phyloP scores from a whole-genome alignment of 2,888 invertebrate species.

The Drosophila emarginata region DNA sequence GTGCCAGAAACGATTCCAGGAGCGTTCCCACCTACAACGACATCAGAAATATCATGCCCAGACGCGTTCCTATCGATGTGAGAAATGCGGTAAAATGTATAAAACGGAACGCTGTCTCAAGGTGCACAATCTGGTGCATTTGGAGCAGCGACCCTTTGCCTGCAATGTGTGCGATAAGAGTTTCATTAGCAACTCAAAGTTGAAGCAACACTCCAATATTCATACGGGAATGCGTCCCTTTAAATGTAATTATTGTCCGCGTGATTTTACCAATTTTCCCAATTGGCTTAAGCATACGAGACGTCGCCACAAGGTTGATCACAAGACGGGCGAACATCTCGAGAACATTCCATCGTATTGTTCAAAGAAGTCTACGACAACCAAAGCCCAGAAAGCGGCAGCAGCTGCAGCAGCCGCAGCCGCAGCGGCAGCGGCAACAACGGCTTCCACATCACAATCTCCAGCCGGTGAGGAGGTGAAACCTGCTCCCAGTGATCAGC shows the following conservation, averaged over 20 bases:
- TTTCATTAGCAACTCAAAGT: slow-evolving; percentile 85
- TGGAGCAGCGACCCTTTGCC: slow-evolving; percentile 84
- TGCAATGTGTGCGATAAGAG: slow-evolving; percentile 84
- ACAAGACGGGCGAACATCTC: slow-evolving; percentile 82
- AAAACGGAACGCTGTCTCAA: slow-evolving; percentile 85
- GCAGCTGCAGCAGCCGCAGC: slow-evolving; percentile 63
- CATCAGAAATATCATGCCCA: slow-evolving; percentile 82
- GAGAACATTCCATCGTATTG: slow-evolving; percentile 82
- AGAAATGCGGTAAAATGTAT: slow-evolving; percentile 82
- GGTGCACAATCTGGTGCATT: slow-evolving; percentile 84
- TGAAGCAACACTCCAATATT: slow-evolving; percentile 85
- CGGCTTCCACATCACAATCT: slow-evolving; percentile 55
- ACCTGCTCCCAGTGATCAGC: slow-evolving; percentile 20
- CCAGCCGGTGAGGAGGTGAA: slow-evolving; percentile 38
- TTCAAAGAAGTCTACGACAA: slow-evolving; percentile 79
- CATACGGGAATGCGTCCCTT: slow-evolving; percentile 85
- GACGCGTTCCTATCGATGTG: slow-evolving; percentile 81
- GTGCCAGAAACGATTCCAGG: slow-evolving; percentile 82
- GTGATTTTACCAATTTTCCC: slow-evolving; percentile 85
- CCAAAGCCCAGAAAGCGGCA: slow-evolving; percentile 62
- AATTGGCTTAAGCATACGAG: slow-evolving; percentile 85
- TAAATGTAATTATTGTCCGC: slow-evolving; percentile 85
- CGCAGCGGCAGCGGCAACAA: slow-evolving; percentile 35
- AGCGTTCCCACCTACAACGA: slow-evolving; percentile 81
- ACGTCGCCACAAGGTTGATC: slow-evolving; percentile 84